Conservation (phyloP, 2,888 invertebrate species). For the Trachelus stipa region DNA sequence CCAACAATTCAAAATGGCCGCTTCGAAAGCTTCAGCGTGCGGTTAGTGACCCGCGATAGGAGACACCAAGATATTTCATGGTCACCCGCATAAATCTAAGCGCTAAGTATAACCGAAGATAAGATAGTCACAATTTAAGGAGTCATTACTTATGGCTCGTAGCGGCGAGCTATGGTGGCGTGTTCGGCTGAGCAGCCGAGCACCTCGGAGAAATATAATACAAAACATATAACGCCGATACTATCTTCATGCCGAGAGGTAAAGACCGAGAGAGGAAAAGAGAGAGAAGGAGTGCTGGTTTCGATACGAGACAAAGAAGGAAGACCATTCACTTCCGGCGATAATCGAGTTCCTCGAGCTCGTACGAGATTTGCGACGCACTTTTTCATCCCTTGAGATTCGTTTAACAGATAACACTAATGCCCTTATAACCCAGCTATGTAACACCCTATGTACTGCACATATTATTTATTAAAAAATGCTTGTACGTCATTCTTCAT, state of each 20-base stretch:
- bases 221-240: constrained; percentile 46
- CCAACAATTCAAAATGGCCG: not conserved
- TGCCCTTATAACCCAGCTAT: not conserved
- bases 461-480: not conserved
- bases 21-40: constrained; percentile 7
- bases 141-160: constrained; percentile 51
- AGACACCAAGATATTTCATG: constrained; percentile 54
- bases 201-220: constrained; percentile 44
- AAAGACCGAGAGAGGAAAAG: not conserved
- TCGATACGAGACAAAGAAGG: not conserved
- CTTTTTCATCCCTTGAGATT: not conserved
- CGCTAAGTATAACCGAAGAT: constrained; percentile 53
- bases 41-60: constrained; percentile 53
- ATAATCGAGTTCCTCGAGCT: not conserved
- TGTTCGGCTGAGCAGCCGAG: not conserved
- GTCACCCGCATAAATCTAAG: constrained; percentile 53
- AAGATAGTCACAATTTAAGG: constrained; percentile 59
- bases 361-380: not conserved
- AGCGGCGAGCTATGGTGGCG: constrained; percentile 29
- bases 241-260: not conserved
- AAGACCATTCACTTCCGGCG: not conserved
- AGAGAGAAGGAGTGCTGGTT: not conserved
- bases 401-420: not conserved
- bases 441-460: not conserved
- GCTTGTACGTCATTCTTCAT: not conserved